Conservation (phyloP, 37 sponge, comb jelly and placozoan species). For the Eunapius fragilis region DNA sequence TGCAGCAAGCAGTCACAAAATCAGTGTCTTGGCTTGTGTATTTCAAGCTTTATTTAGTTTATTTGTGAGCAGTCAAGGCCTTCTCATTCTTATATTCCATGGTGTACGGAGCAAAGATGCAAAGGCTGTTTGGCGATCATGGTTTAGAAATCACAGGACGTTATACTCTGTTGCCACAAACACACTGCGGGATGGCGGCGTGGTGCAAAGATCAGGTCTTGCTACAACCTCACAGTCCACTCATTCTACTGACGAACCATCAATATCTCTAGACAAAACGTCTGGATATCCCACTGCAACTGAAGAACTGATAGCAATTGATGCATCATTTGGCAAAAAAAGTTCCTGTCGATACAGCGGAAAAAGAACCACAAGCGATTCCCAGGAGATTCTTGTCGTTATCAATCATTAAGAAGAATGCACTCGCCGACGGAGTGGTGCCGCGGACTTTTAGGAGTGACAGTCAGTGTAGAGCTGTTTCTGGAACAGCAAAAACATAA, state of each 20-base stretch:
- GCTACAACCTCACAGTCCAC: background rate
- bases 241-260: background rate
- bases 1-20: background rate
- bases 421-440: background rate
- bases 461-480: too few relatives aligned
- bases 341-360: background rate
- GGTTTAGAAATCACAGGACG: background rate
- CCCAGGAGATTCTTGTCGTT: background rate
- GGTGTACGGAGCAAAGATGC: slow-evolving; percentile 4
- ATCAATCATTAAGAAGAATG: background rate
- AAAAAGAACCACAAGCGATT: background rate
- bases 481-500: too few relatives aligned
- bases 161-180: background rate
- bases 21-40: background rate
- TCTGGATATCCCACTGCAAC: background rate
- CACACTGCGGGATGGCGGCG: background rate
- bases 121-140: slow-evolving; percentile 1
- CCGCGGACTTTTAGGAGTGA: background rate
- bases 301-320: background rate
- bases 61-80: slow-evolving; percentile 7
- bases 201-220: background rate
- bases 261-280: background rate
- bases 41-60: slow-evolving; percentile 16
- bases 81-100: slow-evolving; percentile 27
- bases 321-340: background rate